These are phyloP conservation scores for Caerostris darwini DNA, from an alignment of 1,140 invertebrate species.

Conservation along the genomic window DNA sequence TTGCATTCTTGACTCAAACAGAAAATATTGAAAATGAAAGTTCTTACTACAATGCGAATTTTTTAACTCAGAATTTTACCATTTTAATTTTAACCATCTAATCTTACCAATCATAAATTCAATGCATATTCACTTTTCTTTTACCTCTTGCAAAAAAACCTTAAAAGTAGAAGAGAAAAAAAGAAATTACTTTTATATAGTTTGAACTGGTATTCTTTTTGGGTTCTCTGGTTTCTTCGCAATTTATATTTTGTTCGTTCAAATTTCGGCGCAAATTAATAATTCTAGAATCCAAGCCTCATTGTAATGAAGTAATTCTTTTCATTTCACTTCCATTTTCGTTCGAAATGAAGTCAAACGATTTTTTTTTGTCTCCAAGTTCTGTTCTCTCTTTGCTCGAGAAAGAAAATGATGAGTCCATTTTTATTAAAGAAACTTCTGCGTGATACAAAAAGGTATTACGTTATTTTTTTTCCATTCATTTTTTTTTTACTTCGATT, in stretches of 20 bases:
- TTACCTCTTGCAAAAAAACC: too few species aligned
- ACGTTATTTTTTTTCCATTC: background rate
- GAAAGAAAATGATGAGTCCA: background rate
- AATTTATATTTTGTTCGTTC: background rate
- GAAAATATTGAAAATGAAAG: too few species aligned
- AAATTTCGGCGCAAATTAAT: conserved; percentile 17
- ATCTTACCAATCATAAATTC: too few species aligned
- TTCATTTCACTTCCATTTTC: background rate
- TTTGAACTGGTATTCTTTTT: background rate
- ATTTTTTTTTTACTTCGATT: too few species aligned
- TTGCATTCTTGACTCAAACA: too few species aligned
- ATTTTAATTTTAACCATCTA: too few species aligned
- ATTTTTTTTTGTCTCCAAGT: background rate
- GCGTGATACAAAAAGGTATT: conserved; percentile 15
- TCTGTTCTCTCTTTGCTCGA: background rate
- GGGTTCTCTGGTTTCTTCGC: background rate
- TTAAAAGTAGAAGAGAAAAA: background rate
- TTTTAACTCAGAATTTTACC: too few species aligned
- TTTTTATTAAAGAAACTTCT: conserved; percentile 8
- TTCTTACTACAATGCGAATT: too few species aligned
- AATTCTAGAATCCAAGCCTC: background rate
- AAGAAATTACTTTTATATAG: background rate
- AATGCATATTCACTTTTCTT: too few species aligned
- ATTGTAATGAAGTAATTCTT: background rate
- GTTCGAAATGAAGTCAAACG: background rate